Conservation (phyloP, 2,113 vertebrate species). For the Scortum barcoo region DNA sequence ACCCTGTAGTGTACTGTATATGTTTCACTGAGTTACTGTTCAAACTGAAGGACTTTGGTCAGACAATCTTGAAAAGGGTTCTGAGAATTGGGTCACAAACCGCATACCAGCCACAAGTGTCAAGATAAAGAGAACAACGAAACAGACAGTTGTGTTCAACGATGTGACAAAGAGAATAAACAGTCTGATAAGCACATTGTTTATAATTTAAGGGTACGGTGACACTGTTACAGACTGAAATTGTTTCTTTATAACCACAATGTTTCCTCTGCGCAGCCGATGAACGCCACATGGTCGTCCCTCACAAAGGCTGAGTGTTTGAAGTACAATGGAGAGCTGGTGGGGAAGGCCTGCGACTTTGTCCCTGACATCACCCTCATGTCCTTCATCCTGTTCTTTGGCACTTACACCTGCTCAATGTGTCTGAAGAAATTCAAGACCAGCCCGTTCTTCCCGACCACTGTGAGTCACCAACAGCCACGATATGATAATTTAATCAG, state of each 20-base stretch:
- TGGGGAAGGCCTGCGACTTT: conserved; percentile 90
- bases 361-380: conserved; percentile 97
- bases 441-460: conserved; percentile 96
- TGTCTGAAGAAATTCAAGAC: conserved; percentile 98
- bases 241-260: neutral
- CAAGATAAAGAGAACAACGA: neutral
- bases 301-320: conserved; percentile 90
- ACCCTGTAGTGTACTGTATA: neutral
- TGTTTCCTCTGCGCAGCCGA: conserved; percentile 65
- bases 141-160: neutral
- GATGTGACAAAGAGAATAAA: neutral
- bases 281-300: conserved; percentile 89
- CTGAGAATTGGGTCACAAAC: neutral
- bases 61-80: neutral
- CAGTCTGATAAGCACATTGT: conserved; percentile 8
- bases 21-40: neutral
- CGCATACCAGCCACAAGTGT: neutral
- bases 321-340: conserved; percentile 88
- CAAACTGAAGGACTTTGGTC: conserved; percentile 3
- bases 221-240: neutral
- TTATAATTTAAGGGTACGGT: conserved; percentile 9
- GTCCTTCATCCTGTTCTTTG: conserved; percentile 98
- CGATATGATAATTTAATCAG: neutral
- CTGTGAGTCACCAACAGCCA: conserved; percentile 83
- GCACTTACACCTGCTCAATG: conserved; percentile 98